phyloP scores from a whole-genome alignment of 2,113 vertebrate genomes.

The Pycnonotus jocosus region DNA sequence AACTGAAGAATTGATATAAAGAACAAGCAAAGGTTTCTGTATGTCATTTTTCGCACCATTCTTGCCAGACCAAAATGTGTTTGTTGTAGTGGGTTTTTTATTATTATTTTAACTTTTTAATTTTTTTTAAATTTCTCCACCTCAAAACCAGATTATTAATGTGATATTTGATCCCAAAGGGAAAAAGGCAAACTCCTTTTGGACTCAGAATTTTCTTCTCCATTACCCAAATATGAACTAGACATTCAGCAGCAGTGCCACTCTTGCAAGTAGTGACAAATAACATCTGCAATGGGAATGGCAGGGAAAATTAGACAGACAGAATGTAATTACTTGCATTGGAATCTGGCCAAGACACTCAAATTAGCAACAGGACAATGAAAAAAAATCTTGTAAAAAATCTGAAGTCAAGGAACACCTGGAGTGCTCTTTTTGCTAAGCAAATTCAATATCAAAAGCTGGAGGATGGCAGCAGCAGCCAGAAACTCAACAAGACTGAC shows the following conservation, averaged over 20 bases:
- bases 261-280: not conserved
- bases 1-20: not conserved
- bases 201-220: not conserved
- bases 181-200: not conserved
- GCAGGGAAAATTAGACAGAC: not conserved
- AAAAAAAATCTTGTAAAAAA: not conserved
- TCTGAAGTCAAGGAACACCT: not conserved
- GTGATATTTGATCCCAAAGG: not conserved
- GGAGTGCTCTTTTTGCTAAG: not conserved
- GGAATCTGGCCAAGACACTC: not conserved
- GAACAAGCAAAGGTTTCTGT: not conserved
- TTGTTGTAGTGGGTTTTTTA: not conserved
- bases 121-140: not conserved
- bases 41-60: not conserved
- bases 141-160: not conserved
- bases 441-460: not conserved
- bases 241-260: not conserved
- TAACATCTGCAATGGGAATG: not conserved
- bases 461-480: not conserved
- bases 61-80: rapidly evolving
- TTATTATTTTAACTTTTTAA: not conserved
- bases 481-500: not conserved
- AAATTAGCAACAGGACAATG: not conserved
- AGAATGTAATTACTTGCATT: not conserved
- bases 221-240: not conserved